Evolutionary conservation across 2,888 invertebrate genomes (phyloP), one percentile per base, ranked within the genome.

Genomic region (Chaitophorus viminalis): DNA sequence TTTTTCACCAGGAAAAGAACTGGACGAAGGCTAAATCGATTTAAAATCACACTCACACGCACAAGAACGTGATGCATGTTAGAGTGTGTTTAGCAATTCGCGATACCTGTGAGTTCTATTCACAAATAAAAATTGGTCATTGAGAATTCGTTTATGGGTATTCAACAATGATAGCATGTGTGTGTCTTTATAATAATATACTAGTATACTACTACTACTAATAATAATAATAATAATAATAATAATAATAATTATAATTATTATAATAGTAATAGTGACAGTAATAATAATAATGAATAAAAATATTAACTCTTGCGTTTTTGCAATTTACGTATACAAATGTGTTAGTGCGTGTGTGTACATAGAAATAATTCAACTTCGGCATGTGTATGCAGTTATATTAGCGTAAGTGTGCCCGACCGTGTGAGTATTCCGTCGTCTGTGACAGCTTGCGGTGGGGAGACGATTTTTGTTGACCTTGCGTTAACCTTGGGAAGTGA

Each of bases 1-100:
- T 82, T 82, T 54, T 72, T 33, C 74, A 83, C 82, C 82, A 83
- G 82, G 82, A 83, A 83, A 83, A 83, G 82, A 83, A 83, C 82
- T 31, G 52, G 74, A 74, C 74, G 82, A 83, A 83, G 82, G 82
- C 82, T 83, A 83, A 83, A 83, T 74, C 82, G 82, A 83, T 83
- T 83, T 83, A 74, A 74, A 29, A 60, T 25, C 3, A 60, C 52
- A 31, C 82, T 70, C 72, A 29, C 29, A 46, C 46, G 68, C 65
- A 29, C 70, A 25, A 25, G 31, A n/a, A 46, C 70, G 60, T 29
- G 60, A n/a, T 36, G 9, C 17, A 9, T n/a, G 36, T 18, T 33
- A 29, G 39, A 25, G 65, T 39, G 9, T n/a, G 70, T 82, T 68
- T 72, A 70, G 70, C 31, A 31, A 52, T 70, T 70, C 31, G 70